These are phyloP conservation scores for Darwinula stevensoni DNA, from an alignment of 2,888 invertebrate species.

Conservation along the genomic window DNA sequence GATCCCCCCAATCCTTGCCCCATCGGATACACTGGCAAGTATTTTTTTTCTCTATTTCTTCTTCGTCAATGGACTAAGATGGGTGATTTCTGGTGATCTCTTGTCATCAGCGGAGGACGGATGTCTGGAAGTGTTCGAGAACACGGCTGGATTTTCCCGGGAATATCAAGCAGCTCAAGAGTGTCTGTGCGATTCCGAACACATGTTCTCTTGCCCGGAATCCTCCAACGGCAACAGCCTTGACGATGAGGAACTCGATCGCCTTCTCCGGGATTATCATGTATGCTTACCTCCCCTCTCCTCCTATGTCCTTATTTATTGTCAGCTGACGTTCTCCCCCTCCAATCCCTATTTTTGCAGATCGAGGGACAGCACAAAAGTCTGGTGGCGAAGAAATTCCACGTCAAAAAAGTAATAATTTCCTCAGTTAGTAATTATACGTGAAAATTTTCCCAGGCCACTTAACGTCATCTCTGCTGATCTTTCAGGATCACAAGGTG, in stretches of 20 bases:
- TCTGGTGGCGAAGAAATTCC: no score
- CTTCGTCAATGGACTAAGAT: not conserved
- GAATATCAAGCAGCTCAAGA: constrained; percentile 70
- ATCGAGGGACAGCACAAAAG: no score
- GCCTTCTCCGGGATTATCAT: no score
- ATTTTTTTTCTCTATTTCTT: not conserved
- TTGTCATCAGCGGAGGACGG: constrained; percentile 39
- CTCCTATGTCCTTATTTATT: not conserved
- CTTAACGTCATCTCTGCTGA: no score
- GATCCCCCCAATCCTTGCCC: constrained; percentile 98
- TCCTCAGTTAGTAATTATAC: no score
- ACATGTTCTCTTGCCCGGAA: constrained; percentile 61
- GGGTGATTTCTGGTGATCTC: not conserved
- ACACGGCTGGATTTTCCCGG: constrained; percentile 78
- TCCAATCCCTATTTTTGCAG: no score
- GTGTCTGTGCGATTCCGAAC: constrained; percentile 93
- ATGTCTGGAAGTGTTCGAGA: constrained; percentile 69
- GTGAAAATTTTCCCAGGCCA: no score
- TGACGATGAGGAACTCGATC: not conserved
- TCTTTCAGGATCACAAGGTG: no score
- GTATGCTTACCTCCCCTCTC: not conserved
- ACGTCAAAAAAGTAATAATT: no score
- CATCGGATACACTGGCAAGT: constrained; percentile 48
- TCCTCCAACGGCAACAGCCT: not conserved
- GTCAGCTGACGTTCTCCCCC: not conserved